Base-by-base conservation (phyloP, 1,140 invertebrate genomes). In the Drosophila bifasciata region DNA sequence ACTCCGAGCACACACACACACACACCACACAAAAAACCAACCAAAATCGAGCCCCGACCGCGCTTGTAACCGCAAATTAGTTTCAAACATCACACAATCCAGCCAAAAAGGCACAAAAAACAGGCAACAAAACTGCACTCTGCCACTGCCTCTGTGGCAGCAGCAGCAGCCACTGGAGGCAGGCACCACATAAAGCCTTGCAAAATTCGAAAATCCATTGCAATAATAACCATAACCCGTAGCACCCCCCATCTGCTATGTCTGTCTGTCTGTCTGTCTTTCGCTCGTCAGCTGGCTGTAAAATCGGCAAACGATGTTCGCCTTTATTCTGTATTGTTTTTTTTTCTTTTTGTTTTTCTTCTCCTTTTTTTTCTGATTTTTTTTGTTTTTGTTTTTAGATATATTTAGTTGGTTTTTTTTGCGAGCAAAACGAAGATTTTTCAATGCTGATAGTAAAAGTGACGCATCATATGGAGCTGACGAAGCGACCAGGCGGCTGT, bases 31-130 rank as follows among this genome's bases (percentile, higher is more conserved):
- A 57, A 46, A 58, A 23, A 39, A n/a, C n/a, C n/a, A n/a, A n/a
- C n/a, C 48, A 53, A 56, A 50, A 69, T 57, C 61, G 64, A 50
- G 48, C 74, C 50, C 50, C 44, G 62, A 68, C 61, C 23, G 79
- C 25, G 79, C 80, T 79, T 79, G 81, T 81, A 86, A 86, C 83
- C 70, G 67, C 81, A 86, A 86, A 86, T 86, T 86, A 88, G 81
- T 88, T 85, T 79, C 78, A 88, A 73, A 72, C 83, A 78, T 72
- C 83, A 81, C 75, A 86, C 59, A 73, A 68, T 66, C 32, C 32
- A 53, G 17, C 40, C 21, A 61, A 46, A 48, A 63, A 61, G 32
- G 32, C 58, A 17, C 5, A 71, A 83, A 83, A 84, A 84, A 67
- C 70, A 43, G 79, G 57, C 75, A 70, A 72, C 58, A 85, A 78